phyloP scores from a whole-genome alignment of 2,113 vertebrate species.

The Plecotus auritus region DNA sequence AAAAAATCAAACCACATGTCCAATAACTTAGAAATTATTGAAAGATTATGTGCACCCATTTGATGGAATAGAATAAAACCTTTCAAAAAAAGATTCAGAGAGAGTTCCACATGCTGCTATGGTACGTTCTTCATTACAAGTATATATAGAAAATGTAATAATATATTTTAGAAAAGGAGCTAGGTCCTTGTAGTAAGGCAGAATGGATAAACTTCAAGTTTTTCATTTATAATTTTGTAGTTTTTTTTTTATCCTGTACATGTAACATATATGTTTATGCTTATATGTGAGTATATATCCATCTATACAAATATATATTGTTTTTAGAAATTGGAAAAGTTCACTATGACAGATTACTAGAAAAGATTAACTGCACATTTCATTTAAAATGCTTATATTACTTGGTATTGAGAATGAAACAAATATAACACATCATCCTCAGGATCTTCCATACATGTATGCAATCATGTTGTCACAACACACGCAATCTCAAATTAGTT shows the following conservation, averaged over 20 bases:
- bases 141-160: neutral
- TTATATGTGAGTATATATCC: neutral
- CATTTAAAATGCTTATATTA: neutral
- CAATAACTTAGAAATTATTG: neutral
- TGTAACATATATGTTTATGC: neutral
- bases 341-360: neutral
- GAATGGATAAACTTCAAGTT: neutral
- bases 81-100: neutral
- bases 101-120: neutral
- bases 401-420: neutral
- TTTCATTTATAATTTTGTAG: neutral
- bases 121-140: neutral
- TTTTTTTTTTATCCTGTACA: neutral
- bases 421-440: neutral
- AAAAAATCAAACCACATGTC: neutral
- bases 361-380: neutral
- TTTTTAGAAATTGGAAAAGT: neutral
- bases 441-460: neutral
- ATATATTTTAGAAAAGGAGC: neutral
- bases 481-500: slow-evolving; percentile 20
- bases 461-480: neutral
- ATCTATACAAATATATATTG: neutral
- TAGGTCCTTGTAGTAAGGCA: neutral
- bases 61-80: neutral
- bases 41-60: neutral